Evolutionary conservation across 1,140 invertebrate genomes (phyloP).

Genomic region (Physella acuta): DNA sequence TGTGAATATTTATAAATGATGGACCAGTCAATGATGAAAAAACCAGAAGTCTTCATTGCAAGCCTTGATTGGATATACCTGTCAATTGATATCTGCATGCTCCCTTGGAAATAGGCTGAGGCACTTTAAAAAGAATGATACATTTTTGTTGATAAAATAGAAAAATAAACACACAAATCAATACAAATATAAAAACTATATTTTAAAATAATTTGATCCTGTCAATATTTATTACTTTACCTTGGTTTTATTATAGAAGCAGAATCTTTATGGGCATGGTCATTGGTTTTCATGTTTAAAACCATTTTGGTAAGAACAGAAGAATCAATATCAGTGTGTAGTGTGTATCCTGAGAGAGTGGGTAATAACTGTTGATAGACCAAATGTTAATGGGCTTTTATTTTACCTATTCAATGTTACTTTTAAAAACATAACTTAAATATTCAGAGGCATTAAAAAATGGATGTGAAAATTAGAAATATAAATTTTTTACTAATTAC

Average conservation of each 20-base stretch:
- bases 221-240: neutral
- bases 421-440: too few species aligned
- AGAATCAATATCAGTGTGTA: neutral
- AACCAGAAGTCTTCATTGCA: neutral
- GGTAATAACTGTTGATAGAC: constrained; percentile 1
- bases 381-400: too few species aligned
- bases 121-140: neutral
- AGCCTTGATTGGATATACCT: neutral
- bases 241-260: neutral
- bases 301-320: neutral
- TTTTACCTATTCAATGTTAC: too few species aligned
- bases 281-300: neutral
- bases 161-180: neutral
- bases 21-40: neutral
- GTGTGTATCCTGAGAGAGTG: neutral
- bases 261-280: too few species aligned
- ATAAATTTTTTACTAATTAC: too few species aligned
- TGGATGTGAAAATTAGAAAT: too few species aligned
- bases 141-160: neutral
- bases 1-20: neutral
- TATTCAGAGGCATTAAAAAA: too few species aligned
- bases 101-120: neutral
- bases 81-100: neutral
- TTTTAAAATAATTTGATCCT: neutral
- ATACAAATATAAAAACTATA: neutral